Percentiles rank a stretch among this genome's conserved stretches.
These are phyloP conservation scores for Amblyteles armatorius DNA, from an alignment of 2,888 invertebrate genomes.

Conservation along the genomic window DNA sequence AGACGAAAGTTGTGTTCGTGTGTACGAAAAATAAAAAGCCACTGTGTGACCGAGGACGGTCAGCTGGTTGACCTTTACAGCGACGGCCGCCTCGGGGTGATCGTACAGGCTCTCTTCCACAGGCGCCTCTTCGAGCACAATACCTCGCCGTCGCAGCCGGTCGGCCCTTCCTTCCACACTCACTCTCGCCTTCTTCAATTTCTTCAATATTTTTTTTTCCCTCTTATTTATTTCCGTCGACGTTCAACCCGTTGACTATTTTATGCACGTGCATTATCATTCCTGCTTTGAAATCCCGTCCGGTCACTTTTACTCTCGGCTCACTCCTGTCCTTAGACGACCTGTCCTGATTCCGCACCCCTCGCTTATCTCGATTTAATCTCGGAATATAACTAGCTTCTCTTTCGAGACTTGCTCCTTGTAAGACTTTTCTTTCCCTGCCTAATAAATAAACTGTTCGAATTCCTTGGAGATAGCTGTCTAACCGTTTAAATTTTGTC, in stretches of 20 bases:
- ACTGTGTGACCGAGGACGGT: conserved; percentile 56
- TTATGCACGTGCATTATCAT: conserved; percentile 44
- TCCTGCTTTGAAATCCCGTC: conserved; percentile 55
- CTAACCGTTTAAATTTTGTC: no score
- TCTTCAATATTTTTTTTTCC: conserved; percentile 8
- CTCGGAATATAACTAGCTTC: neutral
- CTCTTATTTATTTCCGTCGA: conserved; percentile 25
- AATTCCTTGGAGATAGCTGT: neutral
- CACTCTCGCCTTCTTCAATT: conserved; percentile 5
- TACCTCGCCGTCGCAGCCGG: conserved; percentile 3
- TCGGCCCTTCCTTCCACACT: conserved; percentile 33
- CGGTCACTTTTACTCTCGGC: conserved; percentile 63
- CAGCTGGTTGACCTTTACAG: conserved; percentile 68
- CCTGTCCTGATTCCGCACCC: conserved; percentile 1
- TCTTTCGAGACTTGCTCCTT: neutral
- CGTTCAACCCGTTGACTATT: conserved; percentile 25
- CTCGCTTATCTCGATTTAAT: conserved; percentile 28
- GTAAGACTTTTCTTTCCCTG: neutral
- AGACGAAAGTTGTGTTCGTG: conserved; percentile 49
- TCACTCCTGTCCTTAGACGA: conserved; percentile 41
- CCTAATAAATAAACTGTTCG: neutral
- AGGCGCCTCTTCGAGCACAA: conserved; percentile 13
- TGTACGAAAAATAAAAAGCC: conserved; percentile 40
- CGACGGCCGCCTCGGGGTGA: conserved; percentile 44
- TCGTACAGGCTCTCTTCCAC: conserved; percentile 37